phyloP scores from a whole-genome alignment of 2,888 invertebrate species.

The Physocephala rufipes region DNA sequence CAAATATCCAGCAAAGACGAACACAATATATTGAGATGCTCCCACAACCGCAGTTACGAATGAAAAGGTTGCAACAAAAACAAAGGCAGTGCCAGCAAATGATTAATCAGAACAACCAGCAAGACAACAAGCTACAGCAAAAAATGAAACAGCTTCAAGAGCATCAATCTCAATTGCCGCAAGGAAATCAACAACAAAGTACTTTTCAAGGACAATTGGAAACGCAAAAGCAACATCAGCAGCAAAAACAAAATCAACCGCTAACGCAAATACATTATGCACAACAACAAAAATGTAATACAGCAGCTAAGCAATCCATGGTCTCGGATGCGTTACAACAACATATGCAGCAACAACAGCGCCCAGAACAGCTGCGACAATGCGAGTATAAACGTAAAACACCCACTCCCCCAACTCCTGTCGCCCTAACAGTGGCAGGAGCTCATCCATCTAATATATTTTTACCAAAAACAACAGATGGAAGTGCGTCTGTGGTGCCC shows the following conservation, averaged over 20 bases:
- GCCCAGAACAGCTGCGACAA: conserved; percentile 25
- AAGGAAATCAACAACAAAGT: neutral
- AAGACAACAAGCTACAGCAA: too few relatives aligned
- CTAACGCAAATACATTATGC: neutral
- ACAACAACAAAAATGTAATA: neutral
- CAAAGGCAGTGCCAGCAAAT: too few relatives aligned
- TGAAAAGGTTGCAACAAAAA: neutral
- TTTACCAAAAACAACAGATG: conserved; percentile 13
- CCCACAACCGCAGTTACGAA: neutral
- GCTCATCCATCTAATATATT: conserved; percentile 28
- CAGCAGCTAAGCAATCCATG: too few relatives aligned
- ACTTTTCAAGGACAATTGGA: too few relatives aligned
- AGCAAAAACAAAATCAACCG: neutral
- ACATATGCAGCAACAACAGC: conserved; percentile 10
- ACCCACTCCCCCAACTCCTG: conserved; percentile 40
- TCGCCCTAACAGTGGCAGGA: conserved; percentile 40
- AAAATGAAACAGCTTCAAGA: neutral
- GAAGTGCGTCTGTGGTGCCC: conserved; percentile 32
- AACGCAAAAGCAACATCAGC: neutral
- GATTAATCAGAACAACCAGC: too few relatives aligned
- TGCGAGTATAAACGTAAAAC: conserved; percentile 43
- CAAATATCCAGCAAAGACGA: too few relatives aligned
- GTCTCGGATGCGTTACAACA: neutral
- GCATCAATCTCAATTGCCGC: neutral
- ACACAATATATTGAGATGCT: too few relatives aligned